Conservation (phyloP, 2,797 vertebrate genomes). For the Margarornis squamiger region DNA sequence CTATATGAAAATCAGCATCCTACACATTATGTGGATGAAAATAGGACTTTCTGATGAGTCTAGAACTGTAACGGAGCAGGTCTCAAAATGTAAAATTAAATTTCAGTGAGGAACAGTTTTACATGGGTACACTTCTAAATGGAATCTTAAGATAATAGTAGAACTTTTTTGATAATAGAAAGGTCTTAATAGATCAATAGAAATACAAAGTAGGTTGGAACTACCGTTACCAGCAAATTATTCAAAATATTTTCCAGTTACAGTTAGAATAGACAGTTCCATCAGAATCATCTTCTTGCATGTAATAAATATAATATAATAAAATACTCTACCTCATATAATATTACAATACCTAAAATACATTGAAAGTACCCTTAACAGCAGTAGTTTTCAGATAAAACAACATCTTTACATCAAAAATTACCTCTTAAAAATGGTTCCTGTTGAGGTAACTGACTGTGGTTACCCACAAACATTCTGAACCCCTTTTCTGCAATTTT, state of each 20-base stretch:
- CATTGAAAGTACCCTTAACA: neutral
- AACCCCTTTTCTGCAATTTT: neutral
- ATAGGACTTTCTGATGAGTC: neutral
- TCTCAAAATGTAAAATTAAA: neutral
- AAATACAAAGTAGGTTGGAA: neutral
- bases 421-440: neutral
- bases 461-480: neutral
- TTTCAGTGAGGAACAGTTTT: neutral
- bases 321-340: neutral
- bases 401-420: neutral
- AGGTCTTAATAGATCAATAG: neutral
- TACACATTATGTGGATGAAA: neutral
- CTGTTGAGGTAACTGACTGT: neutral
- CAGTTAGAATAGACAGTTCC: neutral
- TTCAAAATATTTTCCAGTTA: neutral
- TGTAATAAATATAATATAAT: neutral
- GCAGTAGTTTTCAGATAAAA: neutral
- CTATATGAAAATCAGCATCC: neutral
- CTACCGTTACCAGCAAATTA: neutral
- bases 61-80: neutral
- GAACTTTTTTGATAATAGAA: neutral
- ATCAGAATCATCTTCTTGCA: neutral
- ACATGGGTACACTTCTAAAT: neutral
- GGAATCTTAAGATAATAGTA: neutral
- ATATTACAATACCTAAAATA: neutral